Conservation (phyloP, 2,888 invertebrate species). For the Lysandra coridon region DNA sequence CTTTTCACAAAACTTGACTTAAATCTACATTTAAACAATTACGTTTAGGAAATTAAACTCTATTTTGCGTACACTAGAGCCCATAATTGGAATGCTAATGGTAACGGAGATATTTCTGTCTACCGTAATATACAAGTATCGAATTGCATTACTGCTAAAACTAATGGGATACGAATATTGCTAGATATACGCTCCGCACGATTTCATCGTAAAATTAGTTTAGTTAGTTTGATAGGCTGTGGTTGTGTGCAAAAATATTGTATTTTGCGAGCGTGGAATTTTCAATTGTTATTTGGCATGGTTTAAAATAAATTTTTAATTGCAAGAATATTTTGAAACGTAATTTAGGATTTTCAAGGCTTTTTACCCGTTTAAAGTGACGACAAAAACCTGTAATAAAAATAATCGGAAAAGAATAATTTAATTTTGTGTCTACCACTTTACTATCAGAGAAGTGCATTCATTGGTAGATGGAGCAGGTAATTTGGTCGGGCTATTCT, state of each 20-base stretch:
- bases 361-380: no score
- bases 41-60: neutral
- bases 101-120: neutral
- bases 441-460: no score
- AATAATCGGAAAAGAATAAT: no score
- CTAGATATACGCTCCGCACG: neutral
- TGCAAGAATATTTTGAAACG: neutral
- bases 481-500: no score
- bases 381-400: no score
- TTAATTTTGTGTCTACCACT: no score
- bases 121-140: neutral
- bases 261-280: neutral
- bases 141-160: neutral
- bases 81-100: neutral
- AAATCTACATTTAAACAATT: neutral
- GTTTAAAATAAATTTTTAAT: neutral
- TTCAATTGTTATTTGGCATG: neutral
- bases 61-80: neutral
- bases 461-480: no score
- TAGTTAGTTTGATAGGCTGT: neutral
- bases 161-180: neutral
- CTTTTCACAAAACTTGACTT: no score
- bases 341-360: no score
- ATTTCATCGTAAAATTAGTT: neutral
- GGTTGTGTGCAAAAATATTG: neutral